phyloP scores from a whole-genome alignment of 2,113 vertebrate species.

The Spermophilus dauricus region DNA sequence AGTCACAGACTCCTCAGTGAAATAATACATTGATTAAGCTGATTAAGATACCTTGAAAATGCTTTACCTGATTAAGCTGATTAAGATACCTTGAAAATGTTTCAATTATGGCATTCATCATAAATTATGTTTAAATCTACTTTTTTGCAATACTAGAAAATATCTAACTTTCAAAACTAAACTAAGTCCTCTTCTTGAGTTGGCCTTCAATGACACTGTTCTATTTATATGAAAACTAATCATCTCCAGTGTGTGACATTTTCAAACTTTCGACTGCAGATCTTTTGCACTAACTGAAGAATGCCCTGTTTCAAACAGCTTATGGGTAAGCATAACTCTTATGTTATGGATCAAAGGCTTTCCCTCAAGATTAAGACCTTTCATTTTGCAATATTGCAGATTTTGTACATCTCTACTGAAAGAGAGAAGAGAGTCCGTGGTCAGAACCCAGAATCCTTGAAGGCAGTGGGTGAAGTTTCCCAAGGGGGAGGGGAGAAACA shows the following conservation, averaged over 20 bases:
- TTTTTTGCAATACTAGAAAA: background rate
- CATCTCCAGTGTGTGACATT: slow-evolving; percentile 78
- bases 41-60: background rate
- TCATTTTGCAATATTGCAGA: slow-evolving; percentile 78
- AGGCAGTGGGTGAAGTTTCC: slow-evolving; percentile 45
- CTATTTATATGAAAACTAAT: slow-evolving; percentile 72
- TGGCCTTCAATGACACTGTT: background rate
- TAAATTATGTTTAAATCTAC: background rate
- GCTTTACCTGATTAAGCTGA: background rate
- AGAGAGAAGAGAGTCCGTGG: background rate
- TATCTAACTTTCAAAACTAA: slow-evolving; percentile 41
- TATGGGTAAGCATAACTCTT: slow-evolving; percentile 53
- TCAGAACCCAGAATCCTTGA: slow-evolving; percentile 38
- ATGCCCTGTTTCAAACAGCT: slow-evolving; percentile 69
- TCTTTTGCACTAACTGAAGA: slow-evolving; percentile 65
- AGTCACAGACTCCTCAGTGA: background rate
- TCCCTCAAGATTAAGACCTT: slow-evolving; percentile 78
- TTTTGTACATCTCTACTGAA: slow-evolving; percentile 63
- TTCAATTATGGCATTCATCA: background rate
- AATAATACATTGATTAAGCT: background rate
- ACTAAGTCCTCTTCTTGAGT: background rate
- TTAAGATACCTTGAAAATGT: background rate
- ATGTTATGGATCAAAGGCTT: slow-evolving; percentile 87
- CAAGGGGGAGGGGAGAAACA: slow-evolving; percentile 31
- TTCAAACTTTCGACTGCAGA: slow-evolving; percentile 73